A percentile compares a stretch with the other conserved stretches of the same genome.
phyloP scores from a whole-genome alignment of 2,113 vertebrate species.

The Anthoscopus minutus region DNA sequence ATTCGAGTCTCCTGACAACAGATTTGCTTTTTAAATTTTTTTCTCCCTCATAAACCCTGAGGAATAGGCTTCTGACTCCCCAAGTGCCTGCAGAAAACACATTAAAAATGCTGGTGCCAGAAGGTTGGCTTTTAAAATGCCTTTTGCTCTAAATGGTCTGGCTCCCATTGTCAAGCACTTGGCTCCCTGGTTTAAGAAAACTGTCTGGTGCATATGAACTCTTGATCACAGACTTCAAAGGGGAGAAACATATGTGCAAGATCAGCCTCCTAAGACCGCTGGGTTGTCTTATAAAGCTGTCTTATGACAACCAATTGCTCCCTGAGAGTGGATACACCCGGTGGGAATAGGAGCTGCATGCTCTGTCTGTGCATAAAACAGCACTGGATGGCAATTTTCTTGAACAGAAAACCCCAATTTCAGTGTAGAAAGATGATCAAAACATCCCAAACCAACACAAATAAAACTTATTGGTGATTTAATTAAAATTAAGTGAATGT shows the following conservation, averaged over 20 bases:
- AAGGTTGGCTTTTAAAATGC: background rate
- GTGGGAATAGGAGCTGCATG: background rate
- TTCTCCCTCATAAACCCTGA: background rate
- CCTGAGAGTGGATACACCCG: background rate
- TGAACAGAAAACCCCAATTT: background rate
- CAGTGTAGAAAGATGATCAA: background rate
- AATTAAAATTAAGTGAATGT: background rate
- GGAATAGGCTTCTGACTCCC: background rate
- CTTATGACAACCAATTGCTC: background rate
- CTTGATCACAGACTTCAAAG: constrained; percentile 56
- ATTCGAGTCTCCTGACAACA: background rate
- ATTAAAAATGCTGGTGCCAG: background rate
- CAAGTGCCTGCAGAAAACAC: background rate
- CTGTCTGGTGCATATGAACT: background rate
- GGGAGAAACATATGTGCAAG: constrained; percentile 39
- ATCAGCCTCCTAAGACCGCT: background rate
- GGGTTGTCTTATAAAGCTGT: constrained; percentile 2
- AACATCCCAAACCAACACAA: background rate
- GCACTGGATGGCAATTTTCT: background rate
- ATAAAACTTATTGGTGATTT: background rate
- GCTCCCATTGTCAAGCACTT: constrained; percentile 11
- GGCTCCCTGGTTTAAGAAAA: background rate
- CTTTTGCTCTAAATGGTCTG: background rate
- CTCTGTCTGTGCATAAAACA: background rate
- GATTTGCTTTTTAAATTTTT: background rate